phyloP scores from a whole-genome alignment of 2,797 vertebrate species.

The Pangasius krempfi region DNA sequence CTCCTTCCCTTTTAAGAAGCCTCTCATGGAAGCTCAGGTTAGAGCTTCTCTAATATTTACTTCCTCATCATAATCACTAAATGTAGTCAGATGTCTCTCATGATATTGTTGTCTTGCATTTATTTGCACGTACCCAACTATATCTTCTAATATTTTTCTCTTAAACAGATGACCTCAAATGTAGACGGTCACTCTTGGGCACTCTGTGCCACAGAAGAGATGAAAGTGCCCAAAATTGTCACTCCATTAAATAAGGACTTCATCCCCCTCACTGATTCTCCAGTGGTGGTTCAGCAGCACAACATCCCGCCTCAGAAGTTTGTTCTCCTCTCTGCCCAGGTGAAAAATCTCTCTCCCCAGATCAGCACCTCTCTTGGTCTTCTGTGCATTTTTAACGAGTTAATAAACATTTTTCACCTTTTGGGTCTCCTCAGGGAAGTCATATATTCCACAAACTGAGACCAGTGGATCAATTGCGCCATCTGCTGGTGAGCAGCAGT shows the following conservation, averaged over 20 bases:
- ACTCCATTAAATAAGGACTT: conserved; percentile 89
- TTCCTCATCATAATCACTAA: not conserved
- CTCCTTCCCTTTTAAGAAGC: conserved; percentile 96
- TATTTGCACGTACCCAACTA: not conserved
- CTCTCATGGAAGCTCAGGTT: conserved; percentile 97
- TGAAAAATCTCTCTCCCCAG: conserved; percentile 52
- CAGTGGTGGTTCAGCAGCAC: conserved; percentile 93
- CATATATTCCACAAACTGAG: conserved; percentile 95
- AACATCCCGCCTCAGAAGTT: conserved; percentile 90
- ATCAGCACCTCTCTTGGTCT: not conserved
- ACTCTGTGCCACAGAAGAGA: conserved; percentile 86
- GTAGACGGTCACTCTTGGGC: conserved; percentile 97
- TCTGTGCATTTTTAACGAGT: not conserved
- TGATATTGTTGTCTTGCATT: no score
- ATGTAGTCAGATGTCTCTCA: not conserved
- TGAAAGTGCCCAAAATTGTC: conserved; percentile 79
- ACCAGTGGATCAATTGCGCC: conserved; percentile 93
- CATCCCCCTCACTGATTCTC: conserved; percentile 89
- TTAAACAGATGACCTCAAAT: conserved; percentile 84
- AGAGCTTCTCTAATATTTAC: not conserved
- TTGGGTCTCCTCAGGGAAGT: conserved; percentile 80
- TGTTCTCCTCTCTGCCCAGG: conserved; percentile 96
- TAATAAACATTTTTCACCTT: not conserved
- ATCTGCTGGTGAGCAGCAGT: conserved; percentile 89
- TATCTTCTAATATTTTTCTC: not conserved